These are phyloP conservation scores for Campylomormyrus numenius DNA, from an alignment of 2,113 vertebrate genomes.

Conservation along the genomic window DNA sequence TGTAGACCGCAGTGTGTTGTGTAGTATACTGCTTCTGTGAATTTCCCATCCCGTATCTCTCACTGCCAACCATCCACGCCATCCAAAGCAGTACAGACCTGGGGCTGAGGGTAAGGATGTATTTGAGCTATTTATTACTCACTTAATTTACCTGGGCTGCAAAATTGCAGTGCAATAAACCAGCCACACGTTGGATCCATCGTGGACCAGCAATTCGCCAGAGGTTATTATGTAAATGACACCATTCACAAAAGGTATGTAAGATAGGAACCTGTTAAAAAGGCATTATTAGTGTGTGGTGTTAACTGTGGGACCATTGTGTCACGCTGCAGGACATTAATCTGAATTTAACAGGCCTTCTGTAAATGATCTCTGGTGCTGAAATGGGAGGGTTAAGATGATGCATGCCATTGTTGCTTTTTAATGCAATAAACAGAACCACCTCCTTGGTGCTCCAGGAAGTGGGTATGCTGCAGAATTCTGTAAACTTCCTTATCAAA, in stretches of 20 bases:
- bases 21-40: not conserved
- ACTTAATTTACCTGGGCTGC: not conserved
- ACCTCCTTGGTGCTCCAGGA: not conserved
- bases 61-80: not conserved
- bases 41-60: not conserved
- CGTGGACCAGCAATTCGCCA: not conserved
- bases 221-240: not conserved
- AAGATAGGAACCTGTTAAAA: not conserved
- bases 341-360: not conserved
- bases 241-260: not conserved
- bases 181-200: not conserved
- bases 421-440: not conserved
- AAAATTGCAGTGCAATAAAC: not conserved
- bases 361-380: not conserved
- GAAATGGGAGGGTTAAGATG: not conserved
- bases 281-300: not conserved
- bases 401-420: not conserved
- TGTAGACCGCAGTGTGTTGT: not conserved
- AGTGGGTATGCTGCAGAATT: not conserved
- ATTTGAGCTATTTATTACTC: not conserved
- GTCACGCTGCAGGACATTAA: not conserved
- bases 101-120: not conserved
- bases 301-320: not conserved
- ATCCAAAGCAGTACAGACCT: not conserved
- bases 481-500: not conserved